Evolutionary conservation across 2,888 invertebrate species (phyloP).

Genomic region (Hartigia nigra): DNA sequence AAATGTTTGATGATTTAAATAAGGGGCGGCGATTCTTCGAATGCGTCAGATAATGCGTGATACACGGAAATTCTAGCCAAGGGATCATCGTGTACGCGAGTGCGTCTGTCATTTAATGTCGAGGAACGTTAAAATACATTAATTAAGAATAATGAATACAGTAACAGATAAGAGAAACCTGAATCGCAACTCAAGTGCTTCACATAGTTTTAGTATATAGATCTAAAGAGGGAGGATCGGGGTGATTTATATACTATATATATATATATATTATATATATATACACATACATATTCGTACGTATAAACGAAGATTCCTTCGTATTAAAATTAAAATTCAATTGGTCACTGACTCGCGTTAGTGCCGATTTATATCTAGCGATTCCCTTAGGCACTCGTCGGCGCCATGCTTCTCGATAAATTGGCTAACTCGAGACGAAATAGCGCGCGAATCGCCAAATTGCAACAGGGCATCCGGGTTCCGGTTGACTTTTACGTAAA

Average conservation of each 20-base stretch:
- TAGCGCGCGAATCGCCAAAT: neutral
- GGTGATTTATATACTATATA: neutral
- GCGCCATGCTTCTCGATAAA: neutral
- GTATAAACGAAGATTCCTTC: neutral
- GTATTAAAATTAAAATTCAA: neutral
- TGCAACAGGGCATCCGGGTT: neutral
- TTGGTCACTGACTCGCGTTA: neutral
- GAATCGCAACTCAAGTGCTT: conserved; percentile 43
- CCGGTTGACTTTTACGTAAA: neutral
- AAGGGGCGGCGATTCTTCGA: neutral
- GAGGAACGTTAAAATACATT: conserved; percentile 29
- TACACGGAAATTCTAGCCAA: neutral
- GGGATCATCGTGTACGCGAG: neutral
- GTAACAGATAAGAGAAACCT: conserved; percentile 28
- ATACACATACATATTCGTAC: neutral
- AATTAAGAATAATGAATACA: conserved; percentile 40
- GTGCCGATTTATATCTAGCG: neutral
- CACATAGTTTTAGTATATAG: conserved; percentile 21
- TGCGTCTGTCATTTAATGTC: conserved; percentile 16
- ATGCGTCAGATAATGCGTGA: neutral
- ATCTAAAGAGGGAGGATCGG: neutral
- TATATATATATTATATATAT: neutral
- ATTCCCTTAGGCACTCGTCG: neutral
- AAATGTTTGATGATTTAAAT: neutral
- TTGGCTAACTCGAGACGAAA: too few relatives aligned